Percentiles rank a stretch among this genome's conserved stretches.
Conservation (phyloP, 2,797 vertebrate species). For the Mormyrus hasselquistii region DNA sequence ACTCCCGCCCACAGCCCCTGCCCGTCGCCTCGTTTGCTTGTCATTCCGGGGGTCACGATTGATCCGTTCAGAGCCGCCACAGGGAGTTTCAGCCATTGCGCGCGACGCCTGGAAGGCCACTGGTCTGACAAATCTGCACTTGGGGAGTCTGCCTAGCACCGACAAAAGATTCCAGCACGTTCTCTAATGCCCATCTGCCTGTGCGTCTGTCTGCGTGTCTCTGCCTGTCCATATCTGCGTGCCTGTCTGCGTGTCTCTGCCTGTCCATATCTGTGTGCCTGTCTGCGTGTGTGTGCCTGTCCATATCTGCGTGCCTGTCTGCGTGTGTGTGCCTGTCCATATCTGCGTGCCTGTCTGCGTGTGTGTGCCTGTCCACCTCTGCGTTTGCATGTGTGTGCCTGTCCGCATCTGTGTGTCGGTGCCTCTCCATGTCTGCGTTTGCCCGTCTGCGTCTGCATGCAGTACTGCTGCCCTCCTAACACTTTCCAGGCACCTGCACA, state of each 20-base stretch:
- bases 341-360: not conserved
- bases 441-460: not conserved
- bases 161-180: not conserved
- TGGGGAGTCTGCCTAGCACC: not conserved
- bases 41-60: not conserved
- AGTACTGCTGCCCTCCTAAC: conserved; percentile 5
- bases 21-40: not conserved
- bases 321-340: not conserved
- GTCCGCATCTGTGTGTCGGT: not conserved
- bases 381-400: not conserved
- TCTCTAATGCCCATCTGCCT: not conserved
- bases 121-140: not conserved
- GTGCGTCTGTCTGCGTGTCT: conserved; percentile 15
- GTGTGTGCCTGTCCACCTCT: not conserved
- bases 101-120: not conserved
- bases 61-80: not conserved
- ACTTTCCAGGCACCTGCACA: not conserved
- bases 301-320: not conserved
- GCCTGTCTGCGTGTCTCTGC: no score
- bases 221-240: no score
- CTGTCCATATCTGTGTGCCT: no score
- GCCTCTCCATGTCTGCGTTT: not conserved
- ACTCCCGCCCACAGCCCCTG: not conserved
- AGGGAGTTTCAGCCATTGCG: not conserved
- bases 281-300: not conserved